Percentiles rank a stretch among this genome's conserved stretches.
Conservation (phyloP, 1,140 invertebrate species). For the Musca vetustissima region DNA sequence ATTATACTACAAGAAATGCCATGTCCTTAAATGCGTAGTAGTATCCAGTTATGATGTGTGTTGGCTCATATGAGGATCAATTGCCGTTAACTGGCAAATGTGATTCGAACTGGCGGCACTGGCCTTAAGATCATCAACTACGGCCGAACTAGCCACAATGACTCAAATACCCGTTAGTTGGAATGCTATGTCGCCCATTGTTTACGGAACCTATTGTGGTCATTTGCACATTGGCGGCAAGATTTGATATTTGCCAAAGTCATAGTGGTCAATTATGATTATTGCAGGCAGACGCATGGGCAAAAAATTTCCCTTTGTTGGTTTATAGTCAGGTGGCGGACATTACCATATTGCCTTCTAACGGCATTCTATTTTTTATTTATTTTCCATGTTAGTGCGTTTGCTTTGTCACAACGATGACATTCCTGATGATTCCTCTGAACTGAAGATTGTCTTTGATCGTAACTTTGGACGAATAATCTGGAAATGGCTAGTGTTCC, state of each 20-base stretch:
- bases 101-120: too few relatives aligned
- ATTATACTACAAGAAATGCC: too few relatives aligned
- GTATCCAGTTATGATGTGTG: too few relatives aligned
- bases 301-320: neutral
- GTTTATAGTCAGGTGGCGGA: slow-evolving; percentile 9
- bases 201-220: slow-evolving; percentile 8
- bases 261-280: slow-evolving; percentile 3
- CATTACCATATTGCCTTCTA: neutral
- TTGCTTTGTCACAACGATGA: too few relatives aligned
- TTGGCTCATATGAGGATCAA: too few relatives aligned
- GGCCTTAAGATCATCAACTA: neutral
- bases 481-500: too few relatives aligned
- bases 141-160: neutral
- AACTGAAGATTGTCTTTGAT: too few relatives aligned
- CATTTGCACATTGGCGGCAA: slow-evolving; percentile 15
- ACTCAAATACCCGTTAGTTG: slow-evolving; percentile 8
- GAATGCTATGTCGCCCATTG: slow-evolving; percentile 4
- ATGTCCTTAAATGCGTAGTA: too few relatives aligned
- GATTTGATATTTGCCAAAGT: slow-evolving; percentile 11
- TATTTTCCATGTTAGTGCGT: too few relatives aligned
- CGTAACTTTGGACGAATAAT: too few relatives aligned
- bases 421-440: too few relatives aligned
- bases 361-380: neutral
- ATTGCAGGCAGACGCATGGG: neutral
- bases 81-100: slow-evolving; percentile 9